These are phyloP conservation scores for Nerophis lumbriciformis DNA, from an alignment of 2,113 vertebrate genomes.

Conservation along the genomic window DNA sequence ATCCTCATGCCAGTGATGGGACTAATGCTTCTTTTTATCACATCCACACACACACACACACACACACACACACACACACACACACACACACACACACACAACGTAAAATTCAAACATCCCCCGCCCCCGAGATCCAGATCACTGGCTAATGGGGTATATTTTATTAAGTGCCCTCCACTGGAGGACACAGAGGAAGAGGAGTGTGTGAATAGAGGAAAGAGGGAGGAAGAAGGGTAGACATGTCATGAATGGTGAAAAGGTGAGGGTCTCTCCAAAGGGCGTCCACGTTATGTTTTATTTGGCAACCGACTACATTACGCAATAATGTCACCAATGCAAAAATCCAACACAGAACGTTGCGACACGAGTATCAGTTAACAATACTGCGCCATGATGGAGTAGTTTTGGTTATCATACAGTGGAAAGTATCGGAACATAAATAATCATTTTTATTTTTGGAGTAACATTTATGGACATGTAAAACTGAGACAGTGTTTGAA, in stretches of 20 bases:
- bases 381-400: too few species aligned
- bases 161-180: constrained; percentile 57
- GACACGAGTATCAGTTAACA: too few species aligned
- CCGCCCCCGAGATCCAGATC: constrained; percentile 33
- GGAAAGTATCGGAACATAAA: too few species aligned
- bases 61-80: too few species aligned
- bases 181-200: constrained; percentile 49
- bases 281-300: not conserved
- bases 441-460: too few species aligned
- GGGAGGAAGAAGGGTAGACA: constrained; percentile 6
- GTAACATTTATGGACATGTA: too few species aligned
- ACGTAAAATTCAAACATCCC: constrained; percentile 32
- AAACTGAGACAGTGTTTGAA: too few species aligned
- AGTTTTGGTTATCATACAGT: too few species aligned
- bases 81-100: constrained; percentile 11
- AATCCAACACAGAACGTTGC: not conserved
- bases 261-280: not conserved
- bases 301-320: not conserved
- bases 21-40: constrained; percentile 66
- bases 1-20: constrained; percentile 53
- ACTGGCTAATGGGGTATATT: constrained; percentile 55
- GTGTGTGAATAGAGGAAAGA: constrained; percentile 13
- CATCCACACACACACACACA: not conserved
- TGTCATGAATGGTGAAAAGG: not conserved
- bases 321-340: not conserved